phyloP scores from a whole-genome alignment of 2,113 vertebrate species.

The Corvus moneduloides region DNA sequence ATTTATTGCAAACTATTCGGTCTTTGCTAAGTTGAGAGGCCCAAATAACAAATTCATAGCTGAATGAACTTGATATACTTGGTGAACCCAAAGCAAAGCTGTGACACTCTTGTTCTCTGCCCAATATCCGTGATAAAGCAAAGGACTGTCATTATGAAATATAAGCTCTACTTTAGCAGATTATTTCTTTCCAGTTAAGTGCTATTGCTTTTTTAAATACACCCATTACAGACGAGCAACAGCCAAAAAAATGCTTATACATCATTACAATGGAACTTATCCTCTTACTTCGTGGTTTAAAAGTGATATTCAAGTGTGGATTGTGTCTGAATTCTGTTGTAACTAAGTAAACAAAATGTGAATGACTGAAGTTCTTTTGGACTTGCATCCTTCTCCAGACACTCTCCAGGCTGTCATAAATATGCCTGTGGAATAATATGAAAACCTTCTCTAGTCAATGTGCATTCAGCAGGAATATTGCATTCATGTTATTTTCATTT shows the following conservation, averaged over 20 bases:
- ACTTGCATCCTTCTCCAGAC: background rate
- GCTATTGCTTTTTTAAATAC: background rate
- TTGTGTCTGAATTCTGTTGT: background rate
- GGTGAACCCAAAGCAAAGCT: background rate
- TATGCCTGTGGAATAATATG: conserved; percentile 1
- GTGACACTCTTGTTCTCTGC: background rate
- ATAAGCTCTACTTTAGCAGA: background rate
- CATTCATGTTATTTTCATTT: conserved; percentile 38
- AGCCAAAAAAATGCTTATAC: background rate
- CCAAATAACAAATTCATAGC: background rate
- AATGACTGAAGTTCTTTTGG: background rate
- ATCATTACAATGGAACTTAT: background rate
- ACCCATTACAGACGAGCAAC: background rate
- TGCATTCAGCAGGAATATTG: conserved; percentile 45
- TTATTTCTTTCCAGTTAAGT: background rate
- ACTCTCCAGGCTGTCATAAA: background rate
- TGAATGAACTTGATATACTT: background rate
- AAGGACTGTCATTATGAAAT: background rate
- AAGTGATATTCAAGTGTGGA: background rate
- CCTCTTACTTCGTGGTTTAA: background rate
- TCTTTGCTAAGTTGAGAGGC: background rate
- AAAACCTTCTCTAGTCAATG: background rate
- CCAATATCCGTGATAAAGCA: background rate
- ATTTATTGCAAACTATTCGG: background rate
- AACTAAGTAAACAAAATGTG: background rate